Percentiles rank a stretch among this genome's conserved stretches.
These are phyloP conservation scores for Caradrina clavipalpis DNA, from an alignment of 2,888 invertebrate species.

Conservation along the genomic window DNA sequence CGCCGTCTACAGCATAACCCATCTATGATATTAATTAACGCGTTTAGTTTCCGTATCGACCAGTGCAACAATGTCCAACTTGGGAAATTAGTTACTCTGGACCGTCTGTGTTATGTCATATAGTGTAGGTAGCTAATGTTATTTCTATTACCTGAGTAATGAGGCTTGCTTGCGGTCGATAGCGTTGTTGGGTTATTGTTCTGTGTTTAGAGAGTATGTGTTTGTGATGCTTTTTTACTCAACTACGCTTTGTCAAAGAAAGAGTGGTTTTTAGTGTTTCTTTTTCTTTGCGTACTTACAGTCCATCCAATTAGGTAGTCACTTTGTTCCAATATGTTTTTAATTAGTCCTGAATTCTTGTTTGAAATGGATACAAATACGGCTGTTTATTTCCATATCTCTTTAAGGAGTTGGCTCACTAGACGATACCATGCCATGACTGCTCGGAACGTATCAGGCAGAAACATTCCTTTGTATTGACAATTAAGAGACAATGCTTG, in stretches of 20 bases:
- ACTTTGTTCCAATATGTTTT: too few species aligned
- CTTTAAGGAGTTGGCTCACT: too few species aligned
- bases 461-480: too few species aligned
- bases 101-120: slow-evolving; percentile 38
- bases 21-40: slow-evolving; percentile 65
- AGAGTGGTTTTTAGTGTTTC: background rate
- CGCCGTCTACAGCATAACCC: slow-evolving; percentile 34
- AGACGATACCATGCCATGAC: too few species aligned
- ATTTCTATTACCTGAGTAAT: slow-evolving; percentile 30
- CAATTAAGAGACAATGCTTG: too few species aligned
- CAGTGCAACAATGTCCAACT: slow-evolving; percentile 64
- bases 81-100: slow-evolving; percentile 65
- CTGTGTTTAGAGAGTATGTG: slow-evolving; percentile 1
- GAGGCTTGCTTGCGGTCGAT: slow-evolving; percentile 1
- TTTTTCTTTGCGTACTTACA: background rate
- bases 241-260: background rate
- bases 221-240: too few species aligned
- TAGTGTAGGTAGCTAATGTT: slow-evolving; percentile 30
- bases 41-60: slow-evolving; percentile 61
- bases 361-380: too few species aligned
- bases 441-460: too few species aligned
- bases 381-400: too few species aligned
- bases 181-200: background rate
- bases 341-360: too few species aligned
- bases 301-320: too few species aligned